These are phyloP conservation scores for Nephrotoma appendiculata DNA, from an alignment of 2,888 invertebrate species.

Conservation along the genomic window DNA sequence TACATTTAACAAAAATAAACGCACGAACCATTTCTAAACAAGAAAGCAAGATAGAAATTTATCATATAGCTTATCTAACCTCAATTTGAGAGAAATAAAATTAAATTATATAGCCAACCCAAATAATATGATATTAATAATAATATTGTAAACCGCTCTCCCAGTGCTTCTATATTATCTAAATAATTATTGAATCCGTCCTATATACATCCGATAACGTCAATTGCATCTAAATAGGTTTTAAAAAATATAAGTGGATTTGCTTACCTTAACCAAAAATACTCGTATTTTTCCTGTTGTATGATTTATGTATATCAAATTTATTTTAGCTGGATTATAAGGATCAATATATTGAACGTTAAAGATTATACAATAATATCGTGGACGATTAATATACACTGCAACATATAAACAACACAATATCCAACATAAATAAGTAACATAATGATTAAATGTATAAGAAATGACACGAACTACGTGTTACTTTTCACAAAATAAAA, in stretches of 20 bases:
- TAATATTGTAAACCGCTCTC: too few relatives aligned
- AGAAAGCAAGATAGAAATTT: too few relatives aligned
- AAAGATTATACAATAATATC: conserved; percentile 67
- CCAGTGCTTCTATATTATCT: too few relatives aligned
- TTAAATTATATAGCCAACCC: too few relatives aligned
- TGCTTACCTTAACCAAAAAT: conserved; percentile 77
- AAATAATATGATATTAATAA: too few relatives aligned
- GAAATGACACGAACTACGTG: not conserved
- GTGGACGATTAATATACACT: conserved; percentile 47
- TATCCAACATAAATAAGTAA: not conserved
- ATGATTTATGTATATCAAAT: conserved; percentile 91
- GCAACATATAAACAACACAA: not conserved
- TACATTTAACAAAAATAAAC: too few relatives aligned
- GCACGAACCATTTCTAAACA: too few relatives aligned
- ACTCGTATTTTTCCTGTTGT: conserved; percentile 74
- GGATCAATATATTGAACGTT: conserved; percentile 93
- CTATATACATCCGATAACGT: too few relatives aligned
- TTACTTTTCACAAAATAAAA: not conserved
- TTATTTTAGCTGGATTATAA: conserved; percentile 91
- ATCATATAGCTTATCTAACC: too few relatives aligned
- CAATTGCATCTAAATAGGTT: too few relatives aligned
- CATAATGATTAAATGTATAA: not conserved
- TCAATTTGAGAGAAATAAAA: too few relatives aligned
- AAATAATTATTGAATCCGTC: too few relatives aligned
- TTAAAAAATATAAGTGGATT: not conserved